Evolutionary conservation across 2,888 invertebrate genomes (phyloP).

Genomic region (Noctuana brunneofusca): DNA sequence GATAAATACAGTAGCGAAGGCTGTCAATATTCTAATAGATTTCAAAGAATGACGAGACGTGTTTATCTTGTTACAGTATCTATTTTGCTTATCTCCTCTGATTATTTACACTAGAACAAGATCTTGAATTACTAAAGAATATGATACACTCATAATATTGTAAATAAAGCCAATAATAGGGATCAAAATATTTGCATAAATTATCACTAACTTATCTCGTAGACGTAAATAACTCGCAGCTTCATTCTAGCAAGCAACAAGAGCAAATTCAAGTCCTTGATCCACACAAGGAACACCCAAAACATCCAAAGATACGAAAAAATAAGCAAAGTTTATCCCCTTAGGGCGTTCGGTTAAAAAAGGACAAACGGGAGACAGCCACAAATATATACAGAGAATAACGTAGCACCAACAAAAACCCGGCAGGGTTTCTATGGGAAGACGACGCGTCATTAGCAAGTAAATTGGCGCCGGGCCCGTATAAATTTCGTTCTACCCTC

Average conservation of each 20-base stretch:
- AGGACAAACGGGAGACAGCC: constrained; percentile 32
- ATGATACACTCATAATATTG: background rate
- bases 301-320: constrained; percentile 2
- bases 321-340: constrained; percentile 27
- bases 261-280: constrained; percentile 14
- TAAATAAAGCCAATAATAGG: too few relatives aligned
- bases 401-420: constrained; percentile 52
- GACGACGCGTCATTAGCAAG: constrained; percentile 81
- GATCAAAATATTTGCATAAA: too few relatives aligned
- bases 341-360: constrained; percentile 32
- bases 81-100: constrained; percentile 12
- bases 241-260: background rate
- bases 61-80: background rate
- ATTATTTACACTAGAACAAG: background rate
- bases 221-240: background rate
- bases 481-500: constrained; percentile 80
- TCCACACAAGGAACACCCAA: constrained; percentile 20
- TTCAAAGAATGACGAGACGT: constrained; percentile 8
- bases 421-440: constrained; percentile 46
- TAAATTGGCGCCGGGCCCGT: constrained; percentile 79
- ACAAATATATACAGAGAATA: constrained; percentile 35
- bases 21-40: constrained; percentile 13
- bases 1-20: constrained; percentile 4
- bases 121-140: background rate
- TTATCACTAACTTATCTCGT: background rate